Conservation (phyloP, 2,888 invertebrate genomes). For the Gnatocerus cornutus region DNA sequence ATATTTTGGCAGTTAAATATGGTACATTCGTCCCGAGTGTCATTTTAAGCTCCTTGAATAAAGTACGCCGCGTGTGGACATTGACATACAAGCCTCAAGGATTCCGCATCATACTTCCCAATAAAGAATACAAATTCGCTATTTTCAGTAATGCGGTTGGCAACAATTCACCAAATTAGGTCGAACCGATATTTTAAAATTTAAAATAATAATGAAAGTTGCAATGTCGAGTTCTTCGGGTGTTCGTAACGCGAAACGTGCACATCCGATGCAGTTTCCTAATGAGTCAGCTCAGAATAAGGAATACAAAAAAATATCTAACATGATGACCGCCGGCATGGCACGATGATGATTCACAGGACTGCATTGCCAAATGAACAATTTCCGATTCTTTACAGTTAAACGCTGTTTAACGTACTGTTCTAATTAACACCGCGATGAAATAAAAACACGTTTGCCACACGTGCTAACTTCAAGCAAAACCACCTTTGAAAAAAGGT, state of each 20-base stretch:
- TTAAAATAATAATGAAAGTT: conserved; percentile 24
- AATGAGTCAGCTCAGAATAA: conserved; percentile 31
- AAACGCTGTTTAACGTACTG: conserved; percentile 4
- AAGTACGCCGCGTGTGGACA: background rate
- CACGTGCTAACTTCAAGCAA: conserved; percentile 2
- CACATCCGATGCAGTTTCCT: background rate
- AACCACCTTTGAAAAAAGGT: background rate
- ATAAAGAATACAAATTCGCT: background rate
- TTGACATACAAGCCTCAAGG: conserved; percentile 2
- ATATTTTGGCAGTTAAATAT: conserved; percentile 14
- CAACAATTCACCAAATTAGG: conserved; percentile 10
- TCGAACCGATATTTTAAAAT: conserved; percentile 19
- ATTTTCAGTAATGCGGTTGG: background rate
- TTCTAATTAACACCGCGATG: conserved; percentile 8
- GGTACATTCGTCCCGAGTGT: background rate
- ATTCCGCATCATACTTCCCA: background rate
- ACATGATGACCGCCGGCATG: conserved; percentile 8
- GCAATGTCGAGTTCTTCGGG: conserved; percentile 2
- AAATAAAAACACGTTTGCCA: background rate
- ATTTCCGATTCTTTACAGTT: conserved; percentile 31
- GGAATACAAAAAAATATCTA: conserved; percentile 14
- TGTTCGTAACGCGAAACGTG: conserved; percentile 11
- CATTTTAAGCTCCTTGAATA: conserved; percentile 2
- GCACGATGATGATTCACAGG: conserved; percentile 37
- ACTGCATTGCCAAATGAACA: conserved; percentile 15